Conservation (phyloP, 2,888 invertebrate species). For the Neuroscelio doddi region DNA sequence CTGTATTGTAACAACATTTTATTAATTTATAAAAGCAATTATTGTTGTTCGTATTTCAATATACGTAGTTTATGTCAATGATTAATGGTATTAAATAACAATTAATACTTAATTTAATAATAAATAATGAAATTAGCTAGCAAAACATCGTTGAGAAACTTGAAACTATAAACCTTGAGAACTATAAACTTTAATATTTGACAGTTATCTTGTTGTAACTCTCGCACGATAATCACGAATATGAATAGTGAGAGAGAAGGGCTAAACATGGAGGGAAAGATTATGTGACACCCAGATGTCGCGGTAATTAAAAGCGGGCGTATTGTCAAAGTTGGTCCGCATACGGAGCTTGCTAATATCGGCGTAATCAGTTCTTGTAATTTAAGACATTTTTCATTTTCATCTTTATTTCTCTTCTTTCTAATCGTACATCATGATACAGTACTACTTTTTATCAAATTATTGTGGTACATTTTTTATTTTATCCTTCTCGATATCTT, state of each 20-base stretch:
- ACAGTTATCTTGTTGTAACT: conserved; percentile 62
- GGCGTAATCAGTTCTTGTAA: conserved; percentile 37
- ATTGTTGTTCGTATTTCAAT: too few species aligned
- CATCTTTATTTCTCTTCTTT: not conserved
- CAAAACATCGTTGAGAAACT: conserved; percentile 8
- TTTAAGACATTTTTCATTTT: conserved; percentile 25
- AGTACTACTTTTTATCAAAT: too few species aligned
- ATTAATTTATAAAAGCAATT: too few species aligned
- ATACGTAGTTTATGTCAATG: too few species aligned
- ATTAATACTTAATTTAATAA: too few species aligned
- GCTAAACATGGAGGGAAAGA: conserved; percentile 53
- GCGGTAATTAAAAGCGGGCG: conserved; percentile 69
- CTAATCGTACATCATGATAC: too few species aligned
- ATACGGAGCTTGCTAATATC: conserved; percentile 32
- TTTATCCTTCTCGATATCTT: too few species aligned
- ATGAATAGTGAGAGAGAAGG: conserved; percentile 51
- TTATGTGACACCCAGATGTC: conserved; percentile 70
- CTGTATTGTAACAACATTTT: too few species aligned
- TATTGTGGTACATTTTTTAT: too few species aligned
- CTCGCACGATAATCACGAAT: conserved; percentile 56
- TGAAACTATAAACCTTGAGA: conserved; percentile 18
- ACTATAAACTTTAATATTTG: conserved; percentile 23
- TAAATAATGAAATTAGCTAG: too few species aligned
- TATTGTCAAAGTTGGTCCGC: conserved; percentile 66
- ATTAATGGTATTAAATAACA: too few species aligned